A percentile compares a stretch with the other conserved stretches of the same genome.
These are phyloP conservation scores for Dicyrtomina minuta DNA, from an alignment of 2,888 invertebrate genomes.

Conservation along the genomic window DNA sequence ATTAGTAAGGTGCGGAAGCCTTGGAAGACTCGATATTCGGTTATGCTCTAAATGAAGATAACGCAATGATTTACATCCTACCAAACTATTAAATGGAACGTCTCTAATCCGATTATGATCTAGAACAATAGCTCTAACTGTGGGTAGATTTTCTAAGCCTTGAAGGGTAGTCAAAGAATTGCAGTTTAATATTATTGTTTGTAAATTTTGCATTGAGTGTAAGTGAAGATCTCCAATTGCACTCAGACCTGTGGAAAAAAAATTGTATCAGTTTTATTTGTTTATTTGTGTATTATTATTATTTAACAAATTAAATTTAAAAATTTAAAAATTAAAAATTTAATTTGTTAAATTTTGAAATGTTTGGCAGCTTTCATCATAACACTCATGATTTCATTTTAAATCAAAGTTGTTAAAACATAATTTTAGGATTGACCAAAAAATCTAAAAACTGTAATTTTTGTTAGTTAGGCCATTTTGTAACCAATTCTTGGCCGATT, in stretches of 20 bases:
- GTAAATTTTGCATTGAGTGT: slow-evolving; percentile 46
- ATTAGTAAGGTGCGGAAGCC: slow-evolving; percentile 49
- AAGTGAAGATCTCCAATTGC: slow-evolving; percentile 44
- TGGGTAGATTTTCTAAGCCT: slow-evolving; percentile 45
- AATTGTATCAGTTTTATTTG: too few species aligned
- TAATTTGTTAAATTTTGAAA: too few species aligned
- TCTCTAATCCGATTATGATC: slow-evolving; percentile 49
- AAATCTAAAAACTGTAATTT: too few species aligned
- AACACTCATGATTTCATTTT: not conserved
- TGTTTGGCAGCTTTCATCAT: not conserved
- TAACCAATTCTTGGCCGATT: too few species aligned
- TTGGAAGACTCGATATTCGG: slow-evolving; percentile 42
- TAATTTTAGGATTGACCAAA: too few species aligned
- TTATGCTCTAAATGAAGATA: slow-evolving; percentile 52
- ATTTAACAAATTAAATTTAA: not conserved
- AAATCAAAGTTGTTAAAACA: too few species aligned
- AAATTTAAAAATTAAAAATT: not conserved
- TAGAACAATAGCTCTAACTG: slow-evolving; percentile 44
- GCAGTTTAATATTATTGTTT: slow-evolving; percentile 48
- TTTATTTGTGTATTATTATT: not conserved
- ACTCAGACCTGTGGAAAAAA: slow-evolving; percentile 34
- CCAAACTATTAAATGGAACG: slow-evolving; percentile 44
- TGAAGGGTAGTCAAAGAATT: slow-evolving; percentile 47
- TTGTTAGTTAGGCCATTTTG: too few species aligned
- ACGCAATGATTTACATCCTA: slow-evolving; percentile 46